phyloP scores from a whole-genome alignment of 2,888 invertebrate genomes.

The Linnaemya vulpina region DNA sequence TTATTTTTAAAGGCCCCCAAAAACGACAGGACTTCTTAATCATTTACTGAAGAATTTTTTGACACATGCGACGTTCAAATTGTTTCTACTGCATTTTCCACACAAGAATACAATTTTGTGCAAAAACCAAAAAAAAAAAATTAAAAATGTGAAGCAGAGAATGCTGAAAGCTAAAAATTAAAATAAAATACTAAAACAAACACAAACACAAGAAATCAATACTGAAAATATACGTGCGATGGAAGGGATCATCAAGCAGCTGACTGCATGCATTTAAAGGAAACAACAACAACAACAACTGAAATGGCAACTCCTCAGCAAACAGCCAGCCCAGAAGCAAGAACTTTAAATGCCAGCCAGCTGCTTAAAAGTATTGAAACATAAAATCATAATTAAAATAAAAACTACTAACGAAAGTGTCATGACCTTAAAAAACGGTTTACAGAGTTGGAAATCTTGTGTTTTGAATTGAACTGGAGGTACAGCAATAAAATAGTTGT shows the following conservation, averaged over 20 bases:
- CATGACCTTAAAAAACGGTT: too few relatives aligned
- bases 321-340: conserved; percentile 15
- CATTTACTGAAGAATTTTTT: conserved; percentile 51
- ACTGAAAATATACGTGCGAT: conserved; percentile 15
- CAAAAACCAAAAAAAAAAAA: background rate
- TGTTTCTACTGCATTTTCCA: conserved; percentile 5
- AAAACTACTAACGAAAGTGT: too few relatives aligned
- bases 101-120: conserved; percentile 18
- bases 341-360: background rate
- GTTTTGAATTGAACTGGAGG: too few relatives aligned
- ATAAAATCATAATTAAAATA: background rate
- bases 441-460: too few relatives aligned
- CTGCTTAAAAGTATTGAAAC: conserved; percentile 5
- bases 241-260: conserved; percentile 46
- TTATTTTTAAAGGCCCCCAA: conserved; percentile 11
- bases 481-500: too few relatives aligned
- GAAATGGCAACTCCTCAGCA: conserved; percentile 24
- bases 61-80: conserved; percentile 64
- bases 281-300: conserved; percentile 25
- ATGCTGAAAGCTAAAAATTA: conserved; percentile 49
- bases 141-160: background rate
- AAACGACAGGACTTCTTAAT: conserved; percentile 19
- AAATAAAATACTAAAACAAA: background rate
- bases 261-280: conserved; percentile 57
- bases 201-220: conserved; percentile 11